Evolutionary conservation across 1,140 invertebrate genomes (phyloP), one percentile per base, ranked within the genome.

Genomic region (Leptinotarsa texana): DNA sequence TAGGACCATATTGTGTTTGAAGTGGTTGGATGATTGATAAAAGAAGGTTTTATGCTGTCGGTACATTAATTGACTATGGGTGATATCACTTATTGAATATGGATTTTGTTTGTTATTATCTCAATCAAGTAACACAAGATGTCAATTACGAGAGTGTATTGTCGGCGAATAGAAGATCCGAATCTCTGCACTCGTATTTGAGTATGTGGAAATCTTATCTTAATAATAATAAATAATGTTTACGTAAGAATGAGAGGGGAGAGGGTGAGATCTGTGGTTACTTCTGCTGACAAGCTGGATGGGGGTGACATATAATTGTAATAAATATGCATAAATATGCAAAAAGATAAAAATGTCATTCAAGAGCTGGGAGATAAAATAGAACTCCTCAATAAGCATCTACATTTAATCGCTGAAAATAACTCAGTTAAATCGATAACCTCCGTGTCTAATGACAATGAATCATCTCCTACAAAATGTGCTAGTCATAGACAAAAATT

Each of bases 351-450:
- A 21, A 21, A 21, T 21, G 63, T 22, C 24, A 63, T 63, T 63
- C 63, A 63, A 63, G 63, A 65, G 18, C 63, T 65, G 63, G 24
- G 63, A 65, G 17, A 65, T n/a, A 18, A 65, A 65, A 65, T 21
- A 65, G 63, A 65, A 65, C 63, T 65, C 18, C 18, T 65, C 21
- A 65, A 65, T 65, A 18, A 65, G 21, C 63, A 65, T 24, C 3
- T 24, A 24, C 3, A 24, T 65, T 65, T 65, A 18, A 65, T 65
- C n/a, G 18, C 17, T 3, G 63, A 21, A 63, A 63, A 63, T 63
- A 63, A 63, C 3, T 63, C 63, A 63, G 8, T 63, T 63, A 13
- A 63, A 63, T 63, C 63, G 63, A 63, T 24, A n/a, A n/a, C 18
- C 24, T 63, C 63, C 18, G 17, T 63, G 24, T 65, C 17, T 17